These are phyloP conservation scores for Cylloceria caligata DNA, from an alignment of 2,888 invertebrate species.

Conservation along the genomic window DNA sequence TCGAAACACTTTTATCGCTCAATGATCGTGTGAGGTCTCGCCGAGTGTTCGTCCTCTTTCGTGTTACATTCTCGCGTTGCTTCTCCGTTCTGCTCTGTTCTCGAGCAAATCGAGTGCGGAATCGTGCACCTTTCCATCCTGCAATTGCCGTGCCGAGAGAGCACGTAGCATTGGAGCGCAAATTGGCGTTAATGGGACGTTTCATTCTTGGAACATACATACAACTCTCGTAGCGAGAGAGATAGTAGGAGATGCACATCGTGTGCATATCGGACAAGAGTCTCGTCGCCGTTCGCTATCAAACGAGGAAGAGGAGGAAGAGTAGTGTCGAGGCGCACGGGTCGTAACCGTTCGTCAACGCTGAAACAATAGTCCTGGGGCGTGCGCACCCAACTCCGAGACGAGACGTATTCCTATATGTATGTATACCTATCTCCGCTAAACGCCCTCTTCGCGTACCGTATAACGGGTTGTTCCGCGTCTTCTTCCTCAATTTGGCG, in stretches of 20 bases:
- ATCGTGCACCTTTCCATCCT: slow-evolving; percentile 54
- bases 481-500: slow-evolving; percentile 38
- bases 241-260: not conserved
- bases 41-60: slow-evolving; percentile 20
- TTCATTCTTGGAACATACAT: slow-evolving; percentile 64
- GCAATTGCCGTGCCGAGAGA: slow-evolving; percentile 50
- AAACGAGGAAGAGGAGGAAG: slow-evolving; percentile 30
- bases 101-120: slow-evolving; percentile 35
- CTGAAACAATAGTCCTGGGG: slow-evolving; percentile 60
- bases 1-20: slow-evolving; percentile 54
- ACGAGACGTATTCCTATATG: not conserved
- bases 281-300: slow-evolving; percentile 23
- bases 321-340: slow-evolving; percentile 35
- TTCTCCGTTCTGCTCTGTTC: slow-evolving; percentile 31
- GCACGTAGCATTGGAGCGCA: slow-evolving; percentile 59
- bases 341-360: slow-evolving; percentile 60
- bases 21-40: slow-evolving; percentile 62
- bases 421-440: slow-evolving; percentile 18
- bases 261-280: slow-evolving; percentile 23
- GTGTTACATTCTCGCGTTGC: slow-evolving; percentile 41
- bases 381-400: slow-evolving; percentile 33
- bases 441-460: not conserved
- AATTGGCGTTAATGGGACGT: slow-evolving; percentile 67
- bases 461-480: slow-evolving; percentile 19
- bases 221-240: slow-evolving; percentile 38